Evolutionary conservation across 2,113 vertebrate species (phyloP).

Genomic region (Acanthochromis polyacanthus): DNA sequence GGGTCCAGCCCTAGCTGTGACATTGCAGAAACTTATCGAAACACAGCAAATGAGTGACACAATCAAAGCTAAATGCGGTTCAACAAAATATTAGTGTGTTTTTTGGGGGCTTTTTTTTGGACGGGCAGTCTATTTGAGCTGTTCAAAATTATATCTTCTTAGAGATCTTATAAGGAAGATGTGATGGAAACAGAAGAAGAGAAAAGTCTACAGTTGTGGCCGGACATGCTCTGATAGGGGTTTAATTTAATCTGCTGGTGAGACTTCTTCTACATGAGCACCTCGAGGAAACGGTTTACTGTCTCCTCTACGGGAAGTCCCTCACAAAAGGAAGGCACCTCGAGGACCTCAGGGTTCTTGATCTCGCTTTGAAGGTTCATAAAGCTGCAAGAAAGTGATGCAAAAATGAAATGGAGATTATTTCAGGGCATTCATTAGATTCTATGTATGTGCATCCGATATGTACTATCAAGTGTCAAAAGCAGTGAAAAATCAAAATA

Average conservation of each 20-base stretch:
- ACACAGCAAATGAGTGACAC: too few relatives aligned
- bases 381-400: slow-evolving; percentile 49
- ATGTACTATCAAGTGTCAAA: not conserved
- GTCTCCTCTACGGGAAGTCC: slow-evolving; percentile 69
- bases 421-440: not conserved
- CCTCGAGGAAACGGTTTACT: slow-evolving; percentile 69
- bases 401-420: not conserved
- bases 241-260: slow-evolving; percentile 25
- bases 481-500: not conserved
- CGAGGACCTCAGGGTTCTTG: slow-evolving; percentile 74
- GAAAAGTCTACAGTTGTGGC: slow-evolving; percentile 50
- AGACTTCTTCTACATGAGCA: slow-evolving; percentile 68
- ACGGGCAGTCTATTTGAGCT: slow-evolving; percentile 51
- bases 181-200: slow-evolving; percentile 60
- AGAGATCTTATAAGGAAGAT: slow-evolving; percentile 18
- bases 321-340: slow-evolving; percentile 67
- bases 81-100: not conserved
- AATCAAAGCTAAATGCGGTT: too few relatives aligned
- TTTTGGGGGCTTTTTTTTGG: slow-evolving; percentile 6
- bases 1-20: too few relatives aligned
- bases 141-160: slow-evolving; percentile 58
- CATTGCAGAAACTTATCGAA: too few relatives aligned
- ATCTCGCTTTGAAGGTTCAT: slow-evolving; percentile 64
- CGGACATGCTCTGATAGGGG: slow-evolving; percentile 29
- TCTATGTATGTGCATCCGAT: not conserved